Percentiles rank a stretch among this genome's conserved stretches.
Evolutionary conservation across 1,140 invertebrate genomes (phyloP).

Genomic region (Pararge aegeria): DNA sequence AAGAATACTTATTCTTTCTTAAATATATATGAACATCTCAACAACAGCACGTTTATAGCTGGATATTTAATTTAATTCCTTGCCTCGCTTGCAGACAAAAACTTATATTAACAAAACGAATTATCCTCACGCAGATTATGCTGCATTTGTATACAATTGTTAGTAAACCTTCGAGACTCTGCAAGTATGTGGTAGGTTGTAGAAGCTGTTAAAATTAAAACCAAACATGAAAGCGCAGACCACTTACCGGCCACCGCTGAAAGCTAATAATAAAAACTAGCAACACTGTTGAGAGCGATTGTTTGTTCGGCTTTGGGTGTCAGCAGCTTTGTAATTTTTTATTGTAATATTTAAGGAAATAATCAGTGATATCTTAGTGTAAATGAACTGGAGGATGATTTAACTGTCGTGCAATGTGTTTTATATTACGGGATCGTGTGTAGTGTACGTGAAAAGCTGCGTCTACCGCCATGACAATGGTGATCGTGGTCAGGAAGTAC

Average conservation of each 20-base stretch:
- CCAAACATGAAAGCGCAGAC: not conserved
- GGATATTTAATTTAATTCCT: too few species aligned
- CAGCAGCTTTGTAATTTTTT: constrained; percentile 69
- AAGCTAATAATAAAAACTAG: constrained; percentile 30
- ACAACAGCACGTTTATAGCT: too few species aligned
- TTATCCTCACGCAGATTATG: too few species aligned
- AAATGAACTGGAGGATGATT: constrained; percentile 65
- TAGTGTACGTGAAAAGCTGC: constrained; percentile 55
- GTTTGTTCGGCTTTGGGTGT: constrained; percentile 77
- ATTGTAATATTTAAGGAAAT: constrained; percentile 65
- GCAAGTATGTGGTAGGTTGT: too few species aligned
- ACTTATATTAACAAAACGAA: too few species aligned
- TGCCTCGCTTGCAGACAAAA: too few species aligned
- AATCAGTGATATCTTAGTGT: constrained; percentile 54
- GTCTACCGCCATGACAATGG: constrained; percentile 74
- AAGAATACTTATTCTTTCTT: too few species aligned
- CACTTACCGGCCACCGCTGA: too few species aligned
- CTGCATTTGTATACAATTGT: too few species aligned
- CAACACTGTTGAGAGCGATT: constrained; percentile 54
- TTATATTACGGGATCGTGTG: constrained; percentile 41
- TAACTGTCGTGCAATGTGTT: constrained; percentile 61
- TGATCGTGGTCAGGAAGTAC: constrained; percentile 58
- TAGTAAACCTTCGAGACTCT: too few species aligned
- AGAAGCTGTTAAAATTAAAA: not conserved
- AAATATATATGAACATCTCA: too few species aligned